phyloP scores from a whole-genome alignment of 2,888 invertebrate genomes.

The Alloplasta piceator region DNA sequence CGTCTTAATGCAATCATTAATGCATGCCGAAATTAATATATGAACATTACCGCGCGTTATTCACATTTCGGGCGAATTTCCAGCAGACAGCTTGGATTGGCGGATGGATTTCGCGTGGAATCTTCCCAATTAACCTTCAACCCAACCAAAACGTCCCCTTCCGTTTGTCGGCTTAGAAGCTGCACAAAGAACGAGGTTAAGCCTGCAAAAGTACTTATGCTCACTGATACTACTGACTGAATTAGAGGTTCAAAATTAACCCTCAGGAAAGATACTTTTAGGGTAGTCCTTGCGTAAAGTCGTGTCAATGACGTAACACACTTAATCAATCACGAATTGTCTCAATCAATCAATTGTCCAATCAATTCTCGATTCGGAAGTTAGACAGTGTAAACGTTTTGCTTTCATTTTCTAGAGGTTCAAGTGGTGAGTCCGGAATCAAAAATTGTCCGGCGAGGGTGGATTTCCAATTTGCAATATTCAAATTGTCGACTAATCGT shows the following conservation, averaged over 20 bases:
- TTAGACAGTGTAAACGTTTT: no score
- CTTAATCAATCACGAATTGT: no score
- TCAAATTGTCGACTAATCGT: no score
- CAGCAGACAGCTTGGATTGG: background rate
- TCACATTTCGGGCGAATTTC: constrained; percentile 67
- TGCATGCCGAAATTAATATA: constrained; percentile 76
- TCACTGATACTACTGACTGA: background rate
- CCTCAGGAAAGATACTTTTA: constrained; percentile 6
- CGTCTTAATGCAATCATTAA: constrained; percentile 77
- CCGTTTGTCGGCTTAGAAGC: constrained; percentile 25
- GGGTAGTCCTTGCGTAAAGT: no score
- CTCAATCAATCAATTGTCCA: no score
- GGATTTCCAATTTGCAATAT: no score
- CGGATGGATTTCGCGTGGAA: constrained; percentile 27
- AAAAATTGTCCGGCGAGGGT: no score
- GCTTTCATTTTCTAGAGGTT: no score
- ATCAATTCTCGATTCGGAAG: no score
- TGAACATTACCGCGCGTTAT: constrained; percentile 75
- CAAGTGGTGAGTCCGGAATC: no score
- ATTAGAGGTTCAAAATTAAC: background rate
- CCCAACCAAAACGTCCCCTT: constrained; percentile 32
- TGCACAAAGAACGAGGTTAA: constrained; percentile 36
- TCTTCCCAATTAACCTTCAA: constrained; percentile 7
- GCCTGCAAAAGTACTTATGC: background rate
- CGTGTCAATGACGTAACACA: no score